phyloP scores from a whole-genome alignment of 1,140 invertebrate species.

The Drosophila willistoni region DNA sequence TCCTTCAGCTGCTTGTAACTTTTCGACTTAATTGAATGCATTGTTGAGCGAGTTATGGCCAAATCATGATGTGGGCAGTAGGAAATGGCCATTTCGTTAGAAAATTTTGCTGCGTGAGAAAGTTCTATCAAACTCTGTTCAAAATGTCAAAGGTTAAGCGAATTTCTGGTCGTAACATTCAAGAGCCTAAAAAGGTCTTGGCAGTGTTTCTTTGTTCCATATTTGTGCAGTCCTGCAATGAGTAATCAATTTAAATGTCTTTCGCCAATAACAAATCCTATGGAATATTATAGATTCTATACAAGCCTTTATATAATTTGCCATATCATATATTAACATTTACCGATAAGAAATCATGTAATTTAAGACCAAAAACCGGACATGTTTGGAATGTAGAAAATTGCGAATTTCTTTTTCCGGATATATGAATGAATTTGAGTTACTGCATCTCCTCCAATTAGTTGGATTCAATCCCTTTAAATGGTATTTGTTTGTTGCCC shows the following conservation, averaged over 20 bases:
- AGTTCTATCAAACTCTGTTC: neutral
- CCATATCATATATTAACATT: neutral
- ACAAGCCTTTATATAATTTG: neutral
- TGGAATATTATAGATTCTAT: too few relatives aligned
- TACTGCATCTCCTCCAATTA: conserved; percentile 17
- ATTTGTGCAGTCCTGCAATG: too few relatives aligned
- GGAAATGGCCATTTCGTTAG: neutral
- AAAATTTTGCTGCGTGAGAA: neutral
- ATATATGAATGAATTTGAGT: neutral
- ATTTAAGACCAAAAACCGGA: neutral
- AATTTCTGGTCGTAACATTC: neutral
- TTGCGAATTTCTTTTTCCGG: neutral
- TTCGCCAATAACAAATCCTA: too few relatives aligned
- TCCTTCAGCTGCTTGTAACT: neutral
- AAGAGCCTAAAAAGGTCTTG: too few relatives aligned
- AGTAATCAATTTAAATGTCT: neutral
- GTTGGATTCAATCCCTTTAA: conserved; percentile 13
- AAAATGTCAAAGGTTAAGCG: neutral
- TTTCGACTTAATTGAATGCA: conserved; percentile 21
- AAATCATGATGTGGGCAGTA: conserved; percentile 11
- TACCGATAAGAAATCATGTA: neutral
- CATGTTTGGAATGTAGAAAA: neutral
- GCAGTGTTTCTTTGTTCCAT: too few relatives aligned
- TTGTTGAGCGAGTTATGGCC: conserved; percentile 20
- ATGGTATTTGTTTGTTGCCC: conserved; percentile 15